These are phyloP conservation scores for Melanitta fusca DNA, from an alignment of 2,797 vertebrate genomes.

Conservation along the genomic window DNA sequence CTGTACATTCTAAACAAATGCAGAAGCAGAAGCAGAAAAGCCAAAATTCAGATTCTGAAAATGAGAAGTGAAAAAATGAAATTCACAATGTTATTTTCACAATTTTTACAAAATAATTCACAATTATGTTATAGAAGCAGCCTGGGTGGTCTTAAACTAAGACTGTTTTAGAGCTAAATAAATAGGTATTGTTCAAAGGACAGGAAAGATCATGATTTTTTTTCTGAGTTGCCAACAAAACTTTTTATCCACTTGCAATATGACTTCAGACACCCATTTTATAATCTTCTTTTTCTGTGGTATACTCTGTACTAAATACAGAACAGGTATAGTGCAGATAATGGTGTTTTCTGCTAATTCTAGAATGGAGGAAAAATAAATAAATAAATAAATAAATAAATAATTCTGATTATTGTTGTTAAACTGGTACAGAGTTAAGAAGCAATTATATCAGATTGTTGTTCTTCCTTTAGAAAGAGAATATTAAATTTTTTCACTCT, in stretches of 20 bases:
- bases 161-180: not conserved
- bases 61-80: not conserved
- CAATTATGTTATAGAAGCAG: not conserved
- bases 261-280: not conserved
- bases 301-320: not conserved
- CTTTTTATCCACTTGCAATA: not conserved
- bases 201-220: not conserved
- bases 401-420: slow-evolving; percentile 20
- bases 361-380: not conserved
- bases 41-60: slow-evolving; percentile 14
- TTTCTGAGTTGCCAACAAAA: not conserved
- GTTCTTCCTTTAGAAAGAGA: not conserved
- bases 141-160: not conserved
- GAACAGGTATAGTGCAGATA: not conserved
- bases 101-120: not conserved
- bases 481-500: slow-evolving; percentile 32
- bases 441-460: not conserved
- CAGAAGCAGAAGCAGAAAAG: not conserved
- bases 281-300: not conserved
- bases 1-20: not conserved
- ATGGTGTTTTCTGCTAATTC: slow-evolving; percentile 1
- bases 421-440: slow-evolving; percentile 21
- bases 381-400: not conserved
- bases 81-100: not conserved
- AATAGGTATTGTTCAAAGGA: not conserved